Conservation (phyloP, 2,888 invertebrate genomes). For the Plemyria rubiginata region DNA sequence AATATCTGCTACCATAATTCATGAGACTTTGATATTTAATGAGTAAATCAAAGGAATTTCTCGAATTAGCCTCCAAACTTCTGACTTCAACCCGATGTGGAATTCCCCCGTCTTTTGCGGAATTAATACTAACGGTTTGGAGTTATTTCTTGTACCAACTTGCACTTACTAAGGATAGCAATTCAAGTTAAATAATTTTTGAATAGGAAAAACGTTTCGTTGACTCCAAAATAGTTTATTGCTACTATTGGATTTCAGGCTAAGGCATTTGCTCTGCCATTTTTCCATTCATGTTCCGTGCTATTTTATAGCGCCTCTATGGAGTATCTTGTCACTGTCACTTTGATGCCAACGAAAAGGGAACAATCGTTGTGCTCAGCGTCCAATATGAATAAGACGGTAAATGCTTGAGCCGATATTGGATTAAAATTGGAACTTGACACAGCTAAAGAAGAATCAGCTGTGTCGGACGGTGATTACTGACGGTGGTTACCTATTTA, state of each 20-base stretch:
- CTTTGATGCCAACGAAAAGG: too few relatives aligned
- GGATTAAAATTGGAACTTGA: too few relatives aligned
- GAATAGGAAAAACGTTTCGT: background rate
- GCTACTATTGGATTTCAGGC: background rate
- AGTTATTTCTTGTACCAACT: conserved; percentile 14
- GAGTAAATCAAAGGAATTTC: conserved; percentile 24
- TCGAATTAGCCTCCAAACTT: conserved; percentile 17
- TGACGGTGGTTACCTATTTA: too few relatives aligned
- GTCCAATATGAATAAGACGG: too few relatives aligned
- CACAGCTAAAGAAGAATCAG: too few relatives aligned
- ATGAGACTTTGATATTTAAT: conserved; percentile 12
- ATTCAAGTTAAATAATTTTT: conserved; percentile 1
- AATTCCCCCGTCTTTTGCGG: conserved; percentile 14
- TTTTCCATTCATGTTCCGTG: too few relatives aligned
- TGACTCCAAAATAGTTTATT: background rate
- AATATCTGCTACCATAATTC: background rate
- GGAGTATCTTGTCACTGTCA: too few relatives aligned
- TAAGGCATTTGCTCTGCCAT: too few relatives aligned
- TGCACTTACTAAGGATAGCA: background rate
- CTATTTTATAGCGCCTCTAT: too few relatives aligned
- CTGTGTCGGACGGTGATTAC: too few relatives aligned
- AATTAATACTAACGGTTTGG: conserved; percentile 23
- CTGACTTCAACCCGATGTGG: conserved; percentile 13
- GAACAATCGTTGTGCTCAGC: too few relatives aligned
- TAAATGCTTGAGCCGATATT: too few relatives aligned